Base-by-base conservation (phyloP, 2,113 vertebrate species). In the Dissostichus mawsoni region DNA sequence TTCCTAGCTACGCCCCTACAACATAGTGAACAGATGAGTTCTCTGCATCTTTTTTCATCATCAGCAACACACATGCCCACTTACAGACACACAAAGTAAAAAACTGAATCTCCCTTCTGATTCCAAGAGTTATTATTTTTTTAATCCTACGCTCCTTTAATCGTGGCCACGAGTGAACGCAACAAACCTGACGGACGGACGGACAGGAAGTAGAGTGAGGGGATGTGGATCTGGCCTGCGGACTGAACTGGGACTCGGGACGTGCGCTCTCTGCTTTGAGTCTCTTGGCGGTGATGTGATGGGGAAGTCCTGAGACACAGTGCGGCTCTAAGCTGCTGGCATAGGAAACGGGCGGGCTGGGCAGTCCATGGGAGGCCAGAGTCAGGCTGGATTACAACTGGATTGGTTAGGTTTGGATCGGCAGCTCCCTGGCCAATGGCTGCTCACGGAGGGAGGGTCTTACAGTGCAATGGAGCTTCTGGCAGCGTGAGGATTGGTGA, bases 261-360 rank as follows among this genome's bases (percentile, higher is more conserved):
- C 80, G 65, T 72, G 88, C 81, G 76, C 86, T 89, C 87, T 87
- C 90, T 91, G 89, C 83, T 92, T 89, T 88, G 80, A 94, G 93
- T 93, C 89, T 89, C 93, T 92, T 85, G 87, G 87, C 85, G 89
- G 87, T 90, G 89, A 91, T 92, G 93, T 68, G 86, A 93, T 93
- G 92, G 87, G 93, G 87, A 91, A 94, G 91, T 96, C 95, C 95
- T 95, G 95, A 95, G 95, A 95, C 94, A 95, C 94, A 93, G 91
- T 94, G 95, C 93, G 92, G 93, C 95, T 93, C 92, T 86, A 90
- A 94, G 92, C 93, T 94, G 90, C 90, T 92, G 90, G 92, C 94
- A 94, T 95, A 95, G 94, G 91, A 95, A 94, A 94, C 89, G 89
- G 84, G 90, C 75, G 92, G 90, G 90, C 87, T 89, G 80, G 94